A percentile compares a stretch with the other conserved stretches of the same genome.
phyloP scores from a whole-genome alignment of 2,113 vertebrate species.

The Bungarus multicinctus region DNA sequence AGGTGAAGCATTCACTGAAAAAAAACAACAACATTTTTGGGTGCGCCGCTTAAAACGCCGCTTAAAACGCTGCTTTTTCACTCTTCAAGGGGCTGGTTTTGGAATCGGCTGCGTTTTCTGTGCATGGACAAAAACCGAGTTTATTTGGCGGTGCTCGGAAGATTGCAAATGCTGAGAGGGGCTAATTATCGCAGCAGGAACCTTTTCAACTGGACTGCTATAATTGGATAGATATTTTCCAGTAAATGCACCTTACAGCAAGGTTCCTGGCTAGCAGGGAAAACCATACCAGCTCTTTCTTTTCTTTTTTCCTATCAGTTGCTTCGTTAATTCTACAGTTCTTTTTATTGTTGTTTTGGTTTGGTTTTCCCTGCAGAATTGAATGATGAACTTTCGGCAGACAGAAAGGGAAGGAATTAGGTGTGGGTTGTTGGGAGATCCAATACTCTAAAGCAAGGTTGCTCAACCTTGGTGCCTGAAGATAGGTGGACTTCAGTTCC shows the following conservation, averaged over 20 bases:
- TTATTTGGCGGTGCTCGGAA: background rate
- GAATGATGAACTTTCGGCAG: background rate
- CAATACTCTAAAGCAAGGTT: background rate
- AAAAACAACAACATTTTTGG: background rate
- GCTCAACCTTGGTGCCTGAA: background rate
- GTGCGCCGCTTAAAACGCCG: background rate
- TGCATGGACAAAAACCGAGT: background rate
- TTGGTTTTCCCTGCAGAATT: background rate
- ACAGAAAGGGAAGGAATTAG: background rate
- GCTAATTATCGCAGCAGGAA: background rate
- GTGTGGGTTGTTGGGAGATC: background rate
- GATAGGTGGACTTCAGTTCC: background rate
- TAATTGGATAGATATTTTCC: slow-evolving; percentile 21
- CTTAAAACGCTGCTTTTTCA: background rate
- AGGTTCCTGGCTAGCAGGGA: background rate
- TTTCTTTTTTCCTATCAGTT: slow-evolving; percentile 8
- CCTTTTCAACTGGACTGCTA: slow-evolving; percentile 22
- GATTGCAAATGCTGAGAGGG: background rate
- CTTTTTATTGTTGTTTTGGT: background rate
- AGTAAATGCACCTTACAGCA: background rate
- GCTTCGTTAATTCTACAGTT: slow-evolving; percentile 40
- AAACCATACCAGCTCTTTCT: slow-evolving; percentile 10
- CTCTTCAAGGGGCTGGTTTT: background rate
- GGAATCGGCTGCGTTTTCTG: background rate
- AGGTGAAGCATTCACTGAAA: background rate